Conservation (phyloP, 2,888 invertebrate genomes). For the Andricus curvator region DNA sequence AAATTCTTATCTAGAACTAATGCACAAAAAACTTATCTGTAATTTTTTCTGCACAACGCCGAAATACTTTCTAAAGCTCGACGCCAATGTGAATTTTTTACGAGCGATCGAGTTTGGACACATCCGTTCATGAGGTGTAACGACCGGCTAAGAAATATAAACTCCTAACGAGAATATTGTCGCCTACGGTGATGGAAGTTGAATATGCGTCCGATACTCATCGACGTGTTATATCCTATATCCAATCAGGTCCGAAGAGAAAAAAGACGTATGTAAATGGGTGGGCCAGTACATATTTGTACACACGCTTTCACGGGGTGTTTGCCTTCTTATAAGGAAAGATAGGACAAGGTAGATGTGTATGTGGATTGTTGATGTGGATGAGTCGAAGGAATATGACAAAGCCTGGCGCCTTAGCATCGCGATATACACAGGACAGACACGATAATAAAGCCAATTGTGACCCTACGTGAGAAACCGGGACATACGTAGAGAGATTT, state of each 20-base stretch:
- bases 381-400: not conserved
- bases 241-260: slow-evolving; percentile 45
- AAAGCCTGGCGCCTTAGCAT: slow-evolving; percentile 45
- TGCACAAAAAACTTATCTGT: not conserved
- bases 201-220: slow-evolving; percentile 43
- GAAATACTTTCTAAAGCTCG: slow-evolving; percentile 13
- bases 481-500: slow-evolving; percentile 69
- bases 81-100: not conserved
- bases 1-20: too few relatives aligned
- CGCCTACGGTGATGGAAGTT: slow-evolving; percentile 42
- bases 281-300: slow-evolving; percentile 48
- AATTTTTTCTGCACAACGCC: slow-evolving; percentile 30
- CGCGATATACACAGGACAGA: slow-evolving; percentile 44
- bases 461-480: slow-evolving; percentile 56
- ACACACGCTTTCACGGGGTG: slow-evolving; percentile 47
- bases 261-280: slow-evolving; percentile 19
- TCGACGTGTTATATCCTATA: slow-evolving; percentile 46
- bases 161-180: slow-evolving; percentile 66
- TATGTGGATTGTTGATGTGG: not conserved
- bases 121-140: slow-evolving; percentile 40
- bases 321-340: slow-evolving; percentile 38
- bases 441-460: slow-evolving; percentile 59
- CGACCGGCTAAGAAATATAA: slow-evolving; percentile 42
- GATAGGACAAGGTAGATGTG: not conserved
- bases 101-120: not conserved